Conservation (phyloP, 2,113 vertebrate species). For the Asarcornis scutulata region DNA sequence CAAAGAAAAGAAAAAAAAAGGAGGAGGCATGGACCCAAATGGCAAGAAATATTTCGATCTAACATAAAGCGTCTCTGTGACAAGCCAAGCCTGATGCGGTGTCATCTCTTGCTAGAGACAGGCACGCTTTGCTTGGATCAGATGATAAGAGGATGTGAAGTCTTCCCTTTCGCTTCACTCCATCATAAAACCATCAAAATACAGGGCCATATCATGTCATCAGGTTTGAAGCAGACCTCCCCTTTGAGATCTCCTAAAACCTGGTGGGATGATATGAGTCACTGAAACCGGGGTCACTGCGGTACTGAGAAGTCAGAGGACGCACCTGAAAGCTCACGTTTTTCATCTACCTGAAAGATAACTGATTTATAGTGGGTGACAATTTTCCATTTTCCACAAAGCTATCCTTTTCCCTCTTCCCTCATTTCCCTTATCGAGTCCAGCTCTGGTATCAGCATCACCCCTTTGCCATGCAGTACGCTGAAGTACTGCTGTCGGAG, state of each 20-base stretch:
- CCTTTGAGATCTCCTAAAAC: slow-evolving; percentile 13
- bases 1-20: background rate
- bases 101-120: background rate
- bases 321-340: slow-evolving; percentile 36
- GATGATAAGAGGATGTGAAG: slow-evolving; percentile 1
- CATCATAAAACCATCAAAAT: slow-evolving; percentile 55
- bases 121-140: background rate
- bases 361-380: background rate
- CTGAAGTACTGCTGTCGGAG: background rate
- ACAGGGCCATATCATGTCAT: background rate
- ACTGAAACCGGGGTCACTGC: slow-evolving; percentile 16
- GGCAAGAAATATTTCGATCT: slow-evolving; percentile 38
- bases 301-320: slow-evolving; percentile 33
- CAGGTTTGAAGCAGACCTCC: background rate
- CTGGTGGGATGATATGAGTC: slow-evolving; percentile 23
- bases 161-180: slow-evolving; percentile 40
- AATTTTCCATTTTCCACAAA: background rate
- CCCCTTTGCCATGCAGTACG: background rate
- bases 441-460: background rate
- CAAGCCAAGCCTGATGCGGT: background rate
- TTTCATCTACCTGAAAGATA: slow-evolving; percentile 46
- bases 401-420: background rate
- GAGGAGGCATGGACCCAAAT: slow-evolving; percentile 32
- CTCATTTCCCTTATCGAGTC: background rate
- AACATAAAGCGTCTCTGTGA: background rate